Base-by-base conservation (phyloP, 2,888 invertebrate species). In the Chrysomela aeneicollis region DNA sequence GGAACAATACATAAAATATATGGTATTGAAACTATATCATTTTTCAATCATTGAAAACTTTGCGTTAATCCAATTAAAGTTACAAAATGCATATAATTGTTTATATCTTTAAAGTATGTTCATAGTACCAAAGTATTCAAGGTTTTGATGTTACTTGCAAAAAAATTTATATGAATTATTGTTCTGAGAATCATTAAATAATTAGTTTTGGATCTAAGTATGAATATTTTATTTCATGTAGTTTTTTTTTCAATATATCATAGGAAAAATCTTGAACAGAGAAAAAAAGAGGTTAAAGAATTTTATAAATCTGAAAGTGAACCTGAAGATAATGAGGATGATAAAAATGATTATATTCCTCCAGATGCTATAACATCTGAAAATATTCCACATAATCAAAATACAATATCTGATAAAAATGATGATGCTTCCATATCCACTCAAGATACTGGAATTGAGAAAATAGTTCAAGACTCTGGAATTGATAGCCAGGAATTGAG, bases 241-340 rank as follows among this genome's bases (percentile, higher is more conserved):
- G 12, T 53, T 15, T 59, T 53, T 59, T 55, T 30, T 61, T 62
- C 62, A 57, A 30, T 59, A 0, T 53, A 62, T 75, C 69, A 61
- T 73, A 92, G 92, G 0, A 85, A 88, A 81, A 85, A 87, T 60
- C 83, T 93, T 71, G 87, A 91, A 76, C 87, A 91, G 75, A 87
- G 91, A 59, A 90, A 90, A 74, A 90, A 90, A 78, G 90, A 92
- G 82, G 89, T 92, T 58, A 87, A 89, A 74, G 86, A 89, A 74
- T 88, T 93, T 76, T 94, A 90, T 74, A 91, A 91, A 82, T 92
- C 92, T 71, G 91, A 90, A 65, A 86, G 87, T 66, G 88, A 88
- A 70, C 85, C 86, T 12, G 87, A 85, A 68, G 74, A 73, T 52
- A 74, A 78, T 57, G 68, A 74, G 15, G 66, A 59, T 15, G 71